Evolutionary conservation across 2,113 vertebrate genomes (phyloP), one percentile per base, ranked within the genome.

Genomic region (Pterophyllum scalare): DNA sequence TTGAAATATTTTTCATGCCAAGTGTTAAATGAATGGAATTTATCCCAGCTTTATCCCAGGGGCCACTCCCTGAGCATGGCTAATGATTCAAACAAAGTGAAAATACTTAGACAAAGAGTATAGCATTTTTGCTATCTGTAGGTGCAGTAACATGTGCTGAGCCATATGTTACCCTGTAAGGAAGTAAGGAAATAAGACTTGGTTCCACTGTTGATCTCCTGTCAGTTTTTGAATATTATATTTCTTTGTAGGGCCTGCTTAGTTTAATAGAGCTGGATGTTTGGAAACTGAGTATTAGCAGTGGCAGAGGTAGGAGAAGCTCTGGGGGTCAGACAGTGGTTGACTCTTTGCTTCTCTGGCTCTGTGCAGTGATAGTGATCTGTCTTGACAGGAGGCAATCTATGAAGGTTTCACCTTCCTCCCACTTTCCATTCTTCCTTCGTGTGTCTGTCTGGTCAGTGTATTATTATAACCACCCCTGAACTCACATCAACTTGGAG

Each of bases 251-350:
- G 20, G 2, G 22, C 1, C 24, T 58, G 59, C 38, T 74, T 75
- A 17, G 14, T 58, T 77, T 20, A 82, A 46, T 76, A 58, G 22
- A 65, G 28, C 9, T 40, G 24, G 35, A 43, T 65, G 26, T 77
- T 82, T 76, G 49, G 35, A 65, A 77, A 57, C 72, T 76, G 24
- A 15, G 33, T 77, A 65, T 76, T 81, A 65, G 35, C 35, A 76
- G 56, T 64, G 12, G 20, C 35, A 13, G 40, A 70, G 24, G 17
- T 20, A 49, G 28, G 56, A 38, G 35, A 62, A 57, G 22, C 70
- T 64, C 19, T 17, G 46, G 60, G n/a, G 75, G 31, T 28, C 40
- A 70, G 56, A 60, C 26, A 49, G 61, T 77, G 54, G 40, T 62
- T 82, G 70, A 52, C n/a, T 64, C 46, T 60, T 64, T 82, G 60